Base-by-base conservation (phyloP, 2,888 invertebrate genomes). In the Pimpla rufipes region DNA sequence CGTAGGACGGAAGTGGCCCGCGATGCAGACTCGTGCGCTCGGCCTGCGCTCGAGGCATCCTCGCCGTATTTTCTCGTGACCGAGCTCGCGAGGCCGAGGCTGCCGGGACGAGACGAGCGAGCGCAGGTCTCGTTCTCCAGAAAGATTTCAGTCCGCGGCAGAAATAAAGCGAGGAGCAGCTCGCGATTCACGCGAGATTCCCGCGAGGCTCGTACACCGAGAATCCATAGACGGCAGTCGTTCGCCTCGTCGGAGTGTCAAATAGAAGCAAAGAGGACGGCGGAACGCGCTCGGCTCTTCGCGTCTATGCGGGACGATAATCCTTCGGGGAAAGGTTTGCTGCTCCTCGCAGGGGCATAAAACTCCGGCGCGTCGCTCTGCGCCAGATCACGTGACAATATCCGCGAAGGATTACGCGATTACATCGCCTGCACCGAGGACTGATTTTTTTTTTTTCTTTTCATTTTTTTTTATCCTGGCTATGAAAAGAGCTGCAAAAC, bases 61-160 rank as follows among this genome's bases (percentile, higher is more conserved):
- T 50, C 75, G 75, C 50, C 16, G 57, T n/a, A 35, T 76, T 70
- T 76, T 76, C 37, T 81, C 80, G 80, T 76, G 80, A 81, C 70
- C 59, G 59, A 10, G 57, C 55, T 23, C 40, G 18, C 37, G 57
- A 47, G n/a, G 55, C 57, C 6, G 62, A 74, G 18, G 29, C 74
- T 68, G 42, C 29, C 52, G 21, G 68, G n/a, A n/a, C n/a, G n/a
- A n/a, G n/a, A n/a, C n/a, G n/a, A n/a, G n/a, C 42, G 21, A 82
- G 78, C 78, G n/a, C n/a, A 70, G 64, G 82, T 82, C 74, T 78
- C 78, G 78, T 82, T 82, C 55, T 40, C 45, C 78, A 7, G 73
- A 50, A 73, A 52, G 57, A 50, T 73, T 57, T 47, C 47, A 67
- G 23, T 29, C n/a, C 45, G 50, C 47, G n/a, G 40, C 62, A 37